These are phyloP conservation scores for Monochamus alternatus DNA, from an alignment of 2,888 invertebrate species.

Conservation along the genomic window DNA sequence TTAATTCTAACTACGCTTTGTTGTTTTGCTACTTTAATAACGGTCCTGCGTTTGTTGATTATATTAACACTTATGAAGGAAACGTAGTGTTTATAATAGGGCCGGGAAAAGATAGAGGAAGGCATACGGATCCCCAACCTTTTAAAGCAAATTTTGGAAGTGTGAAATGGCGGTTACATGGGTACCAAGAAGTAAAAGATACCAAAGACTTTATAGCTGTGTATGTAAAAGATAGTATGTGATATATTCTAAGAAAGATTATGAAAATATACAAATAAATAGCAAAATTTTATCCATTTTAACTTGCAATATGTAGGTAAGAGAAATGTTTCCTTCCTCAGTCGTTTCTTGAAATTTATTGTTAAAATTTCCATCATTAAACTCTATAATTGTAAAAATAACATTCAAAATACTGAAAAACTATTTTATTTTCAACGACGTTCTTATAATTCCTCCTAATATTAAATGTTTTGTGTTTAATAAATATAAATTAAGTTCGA, in stretches of 20 bases:
- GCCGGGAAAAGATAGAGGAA: slow-evolving; percentile 76
- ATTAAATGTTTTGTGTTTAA: too few species aligned
- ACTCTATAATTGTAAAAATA: too few species aligned
- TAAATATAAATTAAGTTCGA: too few species aligned
- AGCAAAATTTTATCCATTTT: too few species aligned
- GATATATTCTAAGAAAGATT: neutral
- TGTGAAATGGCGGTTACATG: slow-evolving; percentile 74
- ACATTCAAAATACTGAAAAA: too few species aligned
- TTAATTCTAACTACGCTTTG: slow-evolving; percentile 73
- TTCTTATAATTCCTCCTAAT: too few species aligned
- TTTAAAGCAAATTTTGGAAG: slow-evolving; percentile 74
- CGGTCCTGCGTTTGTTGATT: slow-evolving; percentile 78
- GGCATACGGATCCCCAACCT: slow-evolving; percentile 82
- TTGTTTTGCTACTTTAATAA: slow-evolving; percentile 90
- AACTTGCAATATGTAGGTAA: too few species aligned
- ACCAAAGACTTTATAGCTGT: slow-evolving; percentile 80
- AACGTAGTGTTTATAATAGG: slow-evolving; percentile 83
- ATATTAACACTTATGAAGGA: slow-evolving; percentile 78
- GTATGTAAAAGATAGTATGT: slow-evolving; percentile 69
- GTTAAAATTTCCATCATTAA: too few species aligned
- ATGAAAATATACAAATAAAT: too few species aligned
- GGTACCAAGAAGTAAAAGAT: slow-evolving; percentile 75
- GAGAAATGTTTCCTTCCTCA: too few species aligned
- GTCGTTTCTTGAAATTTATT: too few species aligned
- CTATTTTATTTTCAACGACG: too few species aligned